Evolutionary conservation across 2,888 invertebrate genomes (phyloP).

Genomic region (Drosophila glabriapex): DNA sequence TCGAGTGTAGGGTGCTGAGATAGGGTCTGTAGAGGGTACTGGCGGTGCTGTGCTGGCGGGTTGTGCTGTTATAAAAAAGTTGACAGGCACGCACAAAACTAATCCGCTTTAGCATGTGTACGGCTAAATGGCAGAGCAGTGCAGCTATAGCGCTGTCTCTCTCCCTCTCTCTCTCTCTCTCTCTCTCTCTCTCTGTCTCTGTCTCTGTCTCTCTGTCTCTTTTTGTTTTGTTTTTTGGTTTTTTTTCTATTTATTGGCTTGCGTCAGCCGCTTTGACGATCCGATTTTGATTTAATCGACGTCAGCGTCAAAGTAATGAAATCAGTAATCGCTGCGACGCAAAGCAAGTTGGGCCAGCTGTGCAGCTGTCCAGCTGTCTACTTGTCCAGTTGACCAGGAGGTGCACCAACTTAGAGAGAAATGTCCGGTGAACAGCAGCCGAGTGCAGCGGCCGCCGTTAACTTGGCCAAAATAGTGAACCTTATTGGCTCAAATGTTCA

Average conservation of each 20-base stretch:
- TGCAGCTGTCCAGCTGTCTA: background rate
- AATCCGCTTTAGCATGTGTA: slow-evolving; percentile 75
- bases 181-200: background rate
- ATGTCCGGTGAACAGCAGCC: slow-evolving; percentile 33
- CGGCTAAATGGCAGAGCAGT: slow-evolving; percentile 67
- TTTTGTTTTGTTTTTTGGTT: background rate
- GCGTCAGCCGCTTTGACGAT: slow-evolving; percentile 39
- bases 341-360: slow-evolving; percentile 37
- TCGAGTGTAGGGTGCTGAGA: background rate
- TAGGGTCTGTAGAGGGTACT: background rate
- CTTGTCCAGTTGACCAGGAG: background rate
- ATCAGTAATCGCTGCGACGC: slow-evolving; percentile 67
- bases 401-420: background rate
- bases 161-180: background rate
- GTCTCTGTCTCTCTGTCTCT: background rate
- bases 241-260: slow-evolving; percentile 13
- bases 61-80: slow-evolving; percentile 44
- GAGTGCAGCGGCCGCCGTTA: slow-evolving; percentile 46
- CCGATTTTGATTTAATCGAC: slow-evolving; percentile 80
- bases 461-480: slow-evolving; percentile 74
- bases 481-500: slow-evolving; percentile 72
- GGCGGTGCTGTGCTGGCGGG: background rate
- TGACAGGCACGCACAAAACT: slow-evolving; percentile 77
- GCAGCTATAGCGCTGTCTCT: background rate
- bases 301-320: slow-evolving; percentile 57